Evolutionary conservation across 2,113 vertebrate genomes (phyloP).

Genomic region (Erinaceus europaeus): DNA sequence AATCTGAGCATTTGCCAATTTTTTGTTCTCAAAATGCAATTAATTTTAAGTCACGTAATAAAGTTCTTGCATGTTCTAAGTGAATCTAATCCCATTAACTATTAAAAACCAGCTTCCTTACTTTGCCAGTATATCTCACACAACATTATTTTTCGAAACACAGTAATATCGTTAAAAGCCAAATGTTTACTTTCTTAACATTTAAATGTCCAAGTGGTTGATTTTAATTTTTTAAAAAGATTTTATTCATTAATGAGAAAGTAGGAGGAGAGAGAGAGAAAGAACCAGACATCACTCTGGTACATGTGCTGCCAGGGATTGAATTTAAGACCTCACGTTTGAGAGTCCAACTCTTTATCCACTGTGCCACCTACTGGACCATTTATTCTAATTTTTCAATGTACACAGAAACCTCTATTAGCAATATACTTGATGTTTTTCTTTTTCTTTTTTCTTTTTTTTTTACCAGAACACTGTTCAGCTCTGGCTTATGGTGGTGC

Average conservation of each 20-base stretch:
- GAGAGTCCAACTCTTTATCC: too few species aligned
- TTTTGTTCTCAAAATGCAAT: constrained; percentile 36
- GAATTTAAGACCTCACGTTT: too few species aligned
- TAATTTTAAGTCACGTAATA: constrained; percentile 16
- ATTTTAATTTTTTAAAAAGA: neutral
- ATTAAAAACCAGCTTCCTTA: neutral
- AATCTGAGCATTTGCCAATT: neutral
- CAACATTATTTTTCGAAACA: constrained; percentile 1
- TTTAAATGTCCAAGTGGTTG: neutral
- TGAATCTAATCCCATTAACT: neutral
- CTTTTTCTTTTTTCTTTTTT: too few species aligned
- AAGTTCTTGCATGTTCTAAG: neutral
- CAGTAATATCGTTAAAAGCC: neutral
- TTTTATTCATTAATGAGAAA: too few species aligned
- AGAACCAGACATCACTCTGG: too few species aligned
- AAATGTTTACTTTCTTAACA: neutral
- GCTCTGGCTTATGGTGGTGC: too few species aligned
- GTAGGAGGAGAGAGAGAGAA: too few species aligned
- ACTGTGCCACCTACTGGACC: too few species aligned
- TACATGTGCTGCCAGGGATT: too few species aligned
- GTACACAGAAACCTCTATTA: neutral
- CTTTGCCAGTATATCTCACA: neutral
- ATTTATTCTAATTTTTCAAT: neutral
- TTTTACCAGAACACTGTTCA: too few species aligned
- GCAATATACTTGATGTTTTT: neutral